Evolutionary conservation across 2,113 vertebrate genomes (phyloP), one percentile per base, ranked within the genome.

Genomic region (Anarrhichthys ocellatus): DNA sequence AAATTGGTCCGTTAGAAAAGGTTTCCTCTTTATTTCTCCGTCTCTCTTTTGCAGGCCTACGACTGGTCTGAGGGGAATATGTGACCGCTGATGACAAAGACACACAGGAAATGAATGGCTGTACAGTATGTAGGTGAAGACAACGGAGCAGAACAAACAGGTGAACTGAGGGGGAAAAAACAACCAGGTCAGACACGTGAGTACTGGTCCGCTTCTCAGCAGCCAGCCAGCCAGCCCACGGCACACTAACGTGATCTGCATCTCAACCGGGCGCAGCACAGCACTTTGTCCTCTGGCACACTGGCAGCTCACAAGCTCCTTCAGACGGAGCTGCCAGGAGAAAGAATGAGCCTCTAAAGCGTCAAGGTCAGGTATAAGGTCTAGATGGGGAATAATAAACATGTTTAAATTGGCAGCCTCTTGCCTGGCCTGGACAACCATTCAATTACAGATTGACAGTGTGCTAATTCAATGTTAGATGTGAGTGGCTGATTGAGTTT

Each of bases 401-500:
- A 86, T 79, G 87, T 91, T 90, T 86, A 78, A 90, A 90, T 69
- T 82, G 87, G 80, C 90, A 89, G 78, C 59, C 52, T 69, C 42
- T 72, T 1, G 32, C 80, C 64, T 3, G 15, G 17, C 46, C 80
- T 24, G 63, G 66, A 87, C 88, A 63, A 71, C 50, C 84, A 74
- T 84, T 87, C 88, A 87, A 91, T 93, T 90, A 90, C 58, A 84
- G 73, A 87, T 54, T 82, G 83, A 87, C 91, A 84, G 78, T 54
- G 79, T 10, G 40, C 84, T 90, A 90, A 91, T 87, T 91, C 85
- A 83, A 78, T 59, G 88, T 69, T 72, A 73, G 86, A 93, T 92
- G 87, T 52, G 42, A 81, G 81, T 44, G 75, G 68, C 89, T 92
- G 93, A 95, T 93, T 92, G 89, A 94, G 91, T 91, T 92, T 90